These are phyloP conservation scores for Mamestra configurata DNA, from an alignment of 1,140 invertebrate species.

Conservation along the genomic window DNA sequence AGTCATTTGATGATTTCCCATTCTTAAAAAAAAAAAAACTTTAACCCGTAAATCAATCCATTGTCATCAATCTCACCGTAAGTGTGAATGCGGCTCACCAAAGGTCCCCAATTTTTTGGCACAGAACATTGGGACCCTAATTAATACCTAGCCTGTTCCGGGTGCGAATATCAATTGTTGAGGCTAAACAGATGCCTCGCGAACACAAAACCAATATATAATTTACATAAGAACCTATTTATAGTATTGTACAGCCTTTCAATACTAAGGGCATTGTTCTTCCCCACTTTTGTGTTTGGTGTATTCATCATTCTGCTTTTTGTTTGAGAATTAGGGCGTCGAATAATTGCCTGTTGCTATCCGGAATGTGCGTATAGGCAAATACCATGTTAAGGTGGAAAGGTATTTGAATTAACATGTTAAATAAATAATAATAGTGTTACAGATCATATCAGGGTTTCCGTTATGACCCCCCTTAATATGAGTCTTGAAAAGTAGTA, in stretches of 20 bases:
- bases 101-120: neutral
- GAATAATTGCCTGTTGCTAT: slow-evolving; percentile 4
- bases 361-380: neutral
- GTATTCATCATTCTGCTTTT: slow-evolving; percentile 24
- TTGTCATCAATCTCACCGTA: no score
- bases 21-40: no score
- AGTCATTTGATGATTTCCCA: no score
- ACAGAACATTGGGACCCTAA: neutral
- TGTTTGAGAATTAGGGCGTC: slow-evolving; percentile 18
- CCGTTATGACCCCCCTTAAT: no score
- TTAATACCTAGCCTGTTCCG: neutral
- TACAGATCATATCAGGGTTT: no score
- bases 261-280: slow-evolving; percentile 10
- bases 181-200: neutral
- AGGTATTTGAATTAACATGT: no score
- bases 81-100: no score
- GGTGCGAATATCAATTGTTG: neutral
- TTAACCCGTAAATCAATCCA: no score
- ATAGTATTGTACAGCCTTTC: slow-evolving; percentile 12
- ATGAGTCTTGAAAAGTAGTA: no score
- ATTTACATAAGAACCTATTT: neutral
- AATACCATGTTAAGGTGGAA: neutral
- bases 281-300: slow-evolving; percentile 7
- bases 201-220: neutral
- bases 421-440: no score